These are phyloP conservation scores for Sceloporus undulatus DNA, from an alignment of 2,113 vertebrate species.

Conservation along the genomic window DNA sequence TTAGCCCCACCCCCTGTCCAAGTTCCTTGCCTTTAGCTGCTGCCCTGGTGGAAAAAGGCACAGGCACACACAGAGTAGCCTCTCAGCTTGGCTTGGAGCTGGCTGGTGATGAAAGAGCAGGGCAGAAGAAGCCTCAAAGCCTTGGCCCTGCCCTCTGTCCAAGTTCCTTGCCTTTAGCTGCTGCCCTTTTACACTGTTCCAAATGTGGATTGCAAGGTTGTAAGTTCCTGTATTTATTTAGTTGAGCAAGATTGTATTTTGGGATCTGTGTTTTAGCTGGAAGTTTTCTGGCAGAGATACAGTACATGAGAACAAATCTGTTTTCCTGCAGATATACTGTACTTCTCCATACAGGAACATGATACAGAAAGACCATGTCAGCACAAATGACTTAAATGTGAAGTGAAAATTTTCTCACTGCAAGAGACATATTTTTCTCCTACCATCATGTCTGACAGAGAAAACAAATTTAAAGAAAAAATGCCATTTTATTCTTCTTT, in stretches of 20 bases:
- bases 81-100: no score
- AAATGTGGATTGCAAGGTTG: neutral
- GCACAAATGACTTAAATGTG: neutral
- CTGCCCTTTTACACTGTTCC: neutral
- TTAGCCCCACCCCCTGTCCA: no score
- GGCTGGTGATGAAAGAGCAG: no score
- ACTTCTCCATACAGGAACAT: neutral
- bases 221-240: neutral
- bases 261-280: neutral
- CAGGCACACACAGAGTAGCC: no score
- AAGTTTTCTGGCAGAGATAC: neutral
- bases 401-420: neutral
- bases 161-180: no score
- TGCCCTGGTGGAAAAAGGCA: no score
- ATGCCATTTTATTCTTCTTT: neutral
- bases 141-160: no score
- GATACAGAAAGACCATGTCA: neutral
- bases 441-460: neutral
- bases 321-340: neutral
- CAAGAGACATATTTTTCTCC: neutral
- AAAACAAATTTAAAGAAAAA: constrained; percentile 20
- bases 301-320: no score
- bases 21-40: no score
- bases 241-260: neutral
- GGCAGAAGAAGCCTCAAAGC: no score